A percentile compares a stretch with the other conserved stretches of the same genome.
Evolutionary conservation across 1,140 invertebrate species (phyloP).

Genomic region (Halictus rubicundus): DNA sequence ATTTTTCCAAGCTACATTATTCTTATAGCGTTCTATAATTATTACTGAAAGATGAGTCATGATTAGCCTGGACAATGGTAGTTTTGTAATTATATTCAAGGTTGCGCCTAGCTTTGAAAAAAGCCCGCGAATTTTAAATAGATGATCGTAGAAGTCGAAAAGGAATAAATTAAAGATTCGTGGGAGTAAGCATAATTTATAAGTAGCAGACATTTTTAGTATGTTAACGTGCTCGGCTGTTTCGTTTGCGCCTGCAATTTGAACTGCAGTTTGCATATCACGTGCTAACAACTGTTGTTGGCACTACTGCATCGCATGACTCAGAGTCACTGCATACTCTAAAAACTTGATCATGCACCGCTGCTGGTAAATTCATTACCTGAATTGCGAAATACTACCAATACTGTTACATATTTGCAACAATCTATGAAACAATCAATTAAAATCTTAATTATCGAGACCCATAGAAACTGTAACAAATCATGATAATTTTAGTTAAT

Average conservation of each 20-base stretch:
- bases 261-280: not conserved
- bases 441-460: not conserved
- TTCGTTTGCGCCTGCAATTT: not conserved
- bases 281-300: constrained; percentile 2
- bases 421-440: not conserved
- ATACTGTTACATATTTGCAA: not conserved
- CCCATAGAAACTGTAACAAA: not conserved
- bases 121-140: no score
- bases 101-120: no score
- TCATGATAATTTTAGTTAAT: no score
- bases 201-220: no score
- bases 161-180: no score
- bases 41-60: not conserved
- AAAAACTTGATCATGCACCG: not conserved
- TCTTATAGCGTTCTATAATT: not conserved
- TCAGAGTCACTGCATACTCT: not conserved
- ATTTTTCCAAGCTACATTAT: no score
- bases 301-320: constrained; percentile 4
- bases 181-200: no score
- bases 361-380: not conserved
- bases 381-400: not conserved
- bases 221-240: no score
- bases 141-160: no score
- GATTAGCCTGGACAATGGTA: no score
- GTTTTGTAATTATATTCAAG: no score